Conservation (phyloP, 2,113 vertebrate species). For the Megaceryle maxima region DNA sequence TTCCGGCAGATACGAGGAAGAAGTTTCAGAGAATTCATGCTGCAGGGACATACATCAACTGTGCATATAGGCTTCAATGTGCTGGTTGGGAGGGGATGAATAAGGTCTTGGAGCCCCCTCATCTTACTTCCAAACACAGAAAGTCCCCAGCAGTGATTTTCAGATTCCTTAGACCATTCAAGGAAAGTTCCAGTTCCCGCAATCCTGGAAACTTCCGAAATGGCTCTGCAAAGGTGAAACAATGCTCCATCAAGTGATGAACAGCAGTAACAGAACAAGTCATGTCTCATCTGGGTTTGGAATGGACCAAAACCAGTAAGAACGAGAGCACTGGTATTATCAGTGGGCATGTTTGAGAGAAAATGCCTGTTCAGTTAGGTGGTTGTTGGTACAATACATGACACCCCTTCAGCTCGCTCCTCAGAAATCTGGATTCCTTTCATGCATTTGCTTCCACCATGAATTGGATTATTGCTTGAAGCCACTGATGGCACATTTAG, state of each 20-base stretch:
- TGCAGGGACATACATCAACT: not conserved
- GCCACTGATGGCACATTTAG: not conserved
- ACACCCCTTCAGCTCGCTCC: not conserved
- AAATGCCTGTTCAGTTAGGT: not conserved
- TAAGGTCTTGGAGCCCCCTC: not conserved
- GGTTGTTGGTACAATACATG: not conserved
- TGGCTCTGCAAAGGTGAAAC: slow-evolving; percentile 61
- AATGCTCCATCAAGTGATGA: not conserved
- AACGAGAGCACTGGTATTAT: not conserved
- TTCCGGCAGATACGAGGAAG: not conserved
- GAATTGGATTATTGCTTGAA: not conserved
- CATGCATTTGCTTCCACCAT: not conserved
- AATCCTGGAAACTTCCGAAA: slow-evolving; percentile 81
- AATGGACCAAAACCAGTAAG: not conserved
- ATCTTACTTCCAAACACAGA: slow-evolving; percentile 81
- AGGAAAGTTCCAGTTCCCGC: slow-evolving; percentile 80
- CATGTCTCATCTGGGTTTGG: not conserved
- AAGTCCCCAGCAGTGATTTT: slow-evolving; percentile 76
- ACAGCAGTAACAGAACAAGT: not conserved
- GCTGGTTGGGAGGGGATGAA: not conserved
- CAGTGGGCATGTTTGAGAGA: not conserved
- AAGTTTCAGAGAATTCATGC: not conserved
- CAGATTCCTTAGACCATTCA: slow-evolving; percentile 79
- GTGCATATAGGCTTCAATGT: not conserved
- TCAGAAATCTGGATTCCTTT: not conserved